These are phyloP conservation scores for Dromococcyx pavoninus DNA, from an alignment of 2,797 vertebrate species.

Conservation along the genomic window DNA sequence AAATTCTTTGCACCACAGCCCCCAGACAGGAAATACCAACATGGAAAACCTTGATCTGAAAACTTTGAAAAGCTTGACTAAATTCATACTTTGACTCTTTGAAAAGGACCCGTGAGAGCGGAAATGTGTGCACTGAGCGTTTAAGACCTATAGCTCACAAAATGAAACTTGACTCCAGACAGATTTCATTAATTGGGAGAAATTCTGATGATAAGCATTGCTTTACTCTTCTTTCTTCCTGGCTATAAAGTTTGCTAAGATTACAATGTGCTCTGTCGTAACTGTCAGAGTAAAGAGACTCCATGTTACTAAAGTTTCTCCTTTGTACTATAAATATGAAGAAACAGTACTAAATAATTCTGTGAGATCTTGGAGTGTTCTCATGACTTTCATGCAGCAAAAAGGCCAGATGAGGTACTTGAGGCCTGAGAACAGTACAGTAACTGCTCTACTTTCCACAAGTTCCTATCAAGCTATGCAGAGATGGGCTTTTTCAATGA, in stretches of 20 bases:
- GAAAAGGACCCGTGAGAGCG: slow-evolving; percentile 48
- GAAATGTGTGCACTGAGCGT: slow-evolving; percentile 14
- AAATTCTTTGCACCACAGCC: background rate
- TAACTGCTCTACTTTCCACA: background rate
- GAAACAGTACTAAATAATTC: background rate
- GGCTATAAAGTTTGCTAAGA: background rate
- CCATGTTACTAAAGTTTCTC: background rate
- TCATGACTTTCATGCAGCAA: background rate
- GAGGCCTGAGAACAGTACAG: background rate
- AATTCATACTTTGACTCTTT: slow-evolving; percentile 44
- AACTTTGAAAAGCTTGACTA: slow-evolving; percentile 43
- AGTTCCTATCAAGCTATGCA: background rate
- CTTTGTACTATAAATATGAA: background rate
- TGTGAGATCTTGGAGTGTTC: background rate
- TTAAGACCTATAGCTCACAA: slow-evolving; percentile 44
- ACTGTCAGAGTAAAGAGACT: background rate
- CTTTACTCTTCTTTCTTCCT: slow-evolving; percentile 15
- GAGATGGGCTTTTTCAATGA: background rate
- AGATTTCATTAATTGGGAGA: slow-evolving; percentile 65
- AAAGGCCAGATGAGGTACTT: background rate
- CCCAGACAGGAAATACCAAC: slow-evolving; percentile 54
- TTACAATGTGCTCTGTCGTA: slow-evolving; percentile 5
- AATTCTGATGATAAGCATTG: slow-evolving; percentile 47
- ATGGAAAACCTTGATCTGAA: slow-evolving; percentile 48
- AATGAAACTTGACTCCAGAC: slow-evolving; percentile 66